Evolutionary conservation across 2,113 vertebrate genomes (phyloP).

Genomic region (Desmodus rotundus): DNA sequence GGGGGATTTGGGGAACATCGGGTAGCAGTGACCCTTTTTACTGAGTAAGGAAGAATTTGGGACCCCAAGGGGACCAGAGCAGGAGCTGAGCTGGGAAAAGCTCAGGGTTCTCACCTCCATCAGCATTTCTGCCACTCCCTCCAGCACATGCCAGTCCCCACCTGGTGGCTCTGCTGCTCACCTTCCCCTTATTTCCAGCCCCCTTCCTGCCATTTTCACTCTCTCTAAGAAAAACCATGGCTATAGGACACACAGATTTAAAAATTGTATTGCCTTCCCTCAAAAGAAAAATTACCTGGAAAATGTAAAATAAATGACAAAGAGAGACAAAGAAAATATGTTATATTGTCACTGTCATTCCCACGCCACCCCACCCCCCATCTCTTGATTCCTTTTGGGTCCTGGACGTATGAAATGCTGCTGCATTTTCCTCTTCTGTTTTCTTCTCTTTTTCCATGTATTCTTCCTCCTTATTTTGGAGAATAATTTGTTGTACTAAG

Average conservation of each 20-base stretch:
- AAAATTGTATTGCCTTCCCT: neutral
- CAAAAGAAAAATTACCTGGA: neutral
- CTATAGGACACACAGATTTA: neutral
- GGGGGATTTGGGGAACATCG: neutral
- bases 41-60: neutral
- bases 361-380: no score
- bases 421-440: neutral
- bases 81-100: neutral
- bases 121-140: rapidly evolving
- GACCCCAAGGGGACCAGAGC: neutral
- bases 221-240: neutral
- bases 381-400: neutral
- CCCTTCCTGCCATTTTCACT: neutral
- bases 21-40: neutral
- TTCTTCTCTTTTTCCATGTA: neutral
- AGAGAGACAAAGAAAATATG: neutral
- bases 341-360: neutral
- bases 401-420: neutral
- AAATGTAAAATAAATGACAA: neutral
- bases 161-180: neutral
- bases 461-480: neutral
- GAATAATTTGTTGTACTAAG: neutral
- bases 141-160: rapidly evolving
- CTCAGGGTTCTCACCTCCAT: no score
- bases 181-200: neutral